Conservation (phyloP, 2,797 vertebrate genomes). For the Galago senegalensis region DNA sequence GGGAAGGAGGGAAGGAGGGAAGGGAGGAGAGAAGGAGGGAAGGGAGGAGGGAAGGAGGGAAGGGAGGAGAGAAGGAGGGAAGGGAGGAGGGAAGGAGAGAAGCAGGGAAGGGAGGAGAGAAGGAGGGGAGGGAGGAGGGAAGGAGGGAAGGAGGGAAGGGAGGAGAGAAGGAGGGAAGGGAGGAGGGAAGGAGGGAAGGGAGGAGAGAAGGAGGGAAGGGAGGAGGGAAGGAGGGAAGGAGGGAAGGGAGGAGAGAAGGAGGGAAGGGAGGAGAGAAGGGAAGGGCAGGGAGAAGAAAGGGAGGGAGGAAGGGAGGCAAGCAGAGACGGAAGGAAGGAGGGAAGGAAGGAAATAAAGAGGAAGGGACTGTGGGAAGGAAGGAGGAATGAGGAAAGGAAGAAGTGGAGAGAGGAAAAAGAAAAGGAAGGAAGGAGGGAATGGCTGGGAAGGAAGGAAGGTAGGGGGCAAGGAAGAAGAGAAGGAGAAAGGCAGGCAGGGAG, state of each 20-base stretch:
- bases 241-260: not conserved
- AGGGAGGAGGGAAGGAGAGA: too few species aligned
- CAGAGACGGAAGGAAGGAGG: not conserved
- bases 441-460: too few species aligned
- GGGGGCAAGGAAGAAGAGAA: not conserved
- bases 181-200: not conserved
- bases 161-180: accelerated
- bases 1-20: not conserved
- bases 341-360: accelerated
- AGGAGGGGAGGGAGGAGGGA: accelerated
- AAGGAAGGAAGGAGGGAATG: too few species aligned
- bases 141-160: accelerated
- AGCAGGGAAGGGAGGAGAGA: accelerated
- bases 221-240: not conserved
- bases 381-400: too few species aligned
- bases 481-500: accelerated
- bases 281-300: not conserved
- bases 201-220: not conserved
- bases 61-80: not conserved
- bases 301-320: too few species aligned
- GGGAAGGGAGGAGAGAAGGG: not conserved
- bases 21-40: accelerated
- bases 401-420: not conserved
- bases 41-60: accelerated
- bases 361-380: accelerated